Conservation (phyloP, 2,797 vertebrate species). For the Halcyon chelicuti region DNA sequence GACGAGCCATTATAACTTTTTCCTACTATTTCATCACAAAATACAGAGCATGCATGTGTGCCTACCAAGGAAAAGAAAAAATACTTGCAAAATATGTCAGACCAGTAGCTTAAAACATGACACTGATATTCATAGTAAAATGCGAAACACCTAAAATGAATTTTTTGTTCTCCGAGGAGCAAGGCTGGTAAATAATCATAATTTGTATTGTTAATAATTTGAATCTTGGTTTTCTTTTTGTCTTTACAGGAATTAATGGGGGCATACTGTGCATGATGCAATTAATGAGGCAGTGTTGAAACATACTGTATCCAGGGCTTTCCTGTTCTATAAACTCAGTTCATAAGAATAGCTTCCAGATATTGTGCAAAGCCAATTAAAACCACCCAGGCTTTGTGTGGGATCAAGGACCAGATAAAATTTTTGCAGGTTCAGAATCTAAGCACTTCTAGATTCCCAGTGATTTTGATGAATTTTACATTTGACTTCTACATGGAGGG, state of each 20-base stretch:
- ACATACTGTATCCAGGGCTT: neutral
- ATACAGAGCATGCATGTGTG: neutral
- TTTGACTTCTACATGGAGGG: neutral
- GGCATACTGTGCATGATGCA: neutral
- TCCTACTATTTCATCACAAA: neutral
- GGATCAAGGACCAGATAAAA: constrained; percentile 27
- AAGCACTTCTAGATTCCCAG: neutral
- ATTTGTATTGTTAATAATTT: neutral
- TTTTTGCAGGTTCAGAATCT: neutral
- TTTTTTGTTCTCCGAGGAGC: neutral
- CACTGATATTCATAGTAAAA: neutral
- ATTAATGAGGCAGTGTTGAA: neutral
- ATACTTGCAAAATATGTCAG: neutral
- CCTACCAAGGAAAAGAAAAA: neutral
- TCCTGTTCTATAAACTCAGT: neutral
- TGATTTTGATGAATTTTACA: neutral
- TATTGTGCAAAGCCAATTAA: neutral
- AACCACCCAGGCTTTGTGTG: neutral
- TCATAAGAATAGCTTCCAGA: neutral
- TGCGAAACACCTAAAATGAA: neutral
- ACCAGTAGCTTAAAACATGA: neutral
- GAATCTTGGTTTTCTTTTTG: constrained; percentile 13
- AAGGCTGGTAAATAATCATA: neutral
- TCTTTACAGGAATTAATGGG: neutral
- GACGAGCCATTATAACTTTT: neutral